These are phyloP conservation scores for Calyptomena viridis DNA, from an alignment of 2,113 vertebrate species.

Conservation along the genomic window DNA sequence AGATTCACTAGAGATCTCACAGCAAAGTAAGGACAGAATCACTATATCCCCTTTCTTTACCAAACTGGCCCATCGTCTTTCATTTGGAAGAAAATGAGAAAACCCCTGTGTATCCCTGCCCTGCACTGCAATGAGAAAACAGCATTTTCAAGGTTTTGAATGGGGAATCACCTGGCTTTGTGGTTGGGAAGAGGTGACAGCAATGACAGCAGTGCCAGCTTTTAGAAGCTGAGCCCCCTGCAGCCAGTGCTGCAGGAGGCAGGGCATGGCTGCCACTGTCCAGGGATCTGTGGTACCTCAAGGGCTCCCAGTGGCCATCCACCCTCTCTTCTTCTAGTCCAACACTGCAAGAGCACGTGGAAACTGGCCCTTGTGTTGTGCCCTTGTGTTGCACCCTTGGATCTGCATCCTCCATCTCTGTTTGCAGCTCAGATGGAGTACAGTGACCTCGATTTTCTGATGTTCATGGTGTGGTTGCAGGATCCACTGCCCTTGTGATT, in stretches of 20 bases:
- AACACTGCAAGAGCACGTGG: not conserved
- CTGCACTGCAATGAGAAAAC: rapidly evolving
- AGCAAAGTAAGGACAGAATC: not conserved
- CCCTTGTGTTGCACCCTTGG: not conserved
- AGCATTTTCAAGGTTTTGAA: not conserved
- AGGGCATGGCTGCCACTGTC: not conserved
- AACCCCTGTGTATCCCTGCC: rapidly evolving
- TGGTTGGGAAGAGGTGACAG: not conserved
- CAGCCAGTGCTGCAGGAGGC: rapidly evolving
- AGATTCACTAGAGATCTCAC: not conserved
- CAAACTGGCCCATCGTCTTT: not conserved
- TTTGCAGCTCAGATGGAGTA: not conserved
- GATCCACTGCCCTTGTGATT: not conserved
- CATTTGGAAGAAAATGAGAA: not conserved
- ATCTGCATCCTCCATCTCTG: not conserved
- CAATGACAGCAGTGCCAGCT: not conserved
- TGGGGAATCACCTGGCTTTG: rapidly evolving
- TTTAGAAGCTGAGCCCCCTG: not conserved
- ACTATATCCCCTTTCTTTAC: not conserved
- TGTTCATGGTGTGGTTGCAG: not conserved
- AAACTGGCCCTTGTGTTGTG: not conserved
- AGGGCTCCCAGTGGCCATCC: not conserved
- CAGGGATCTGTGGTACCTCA: not conserved
- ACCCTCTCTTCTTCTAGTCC: not conserved
- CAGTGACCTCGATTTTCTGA: not conserved